phyloP scores from a whole-genome alignment of 2,113 vertebrate genomes.

The Plectropomus leopardus region DNA sequence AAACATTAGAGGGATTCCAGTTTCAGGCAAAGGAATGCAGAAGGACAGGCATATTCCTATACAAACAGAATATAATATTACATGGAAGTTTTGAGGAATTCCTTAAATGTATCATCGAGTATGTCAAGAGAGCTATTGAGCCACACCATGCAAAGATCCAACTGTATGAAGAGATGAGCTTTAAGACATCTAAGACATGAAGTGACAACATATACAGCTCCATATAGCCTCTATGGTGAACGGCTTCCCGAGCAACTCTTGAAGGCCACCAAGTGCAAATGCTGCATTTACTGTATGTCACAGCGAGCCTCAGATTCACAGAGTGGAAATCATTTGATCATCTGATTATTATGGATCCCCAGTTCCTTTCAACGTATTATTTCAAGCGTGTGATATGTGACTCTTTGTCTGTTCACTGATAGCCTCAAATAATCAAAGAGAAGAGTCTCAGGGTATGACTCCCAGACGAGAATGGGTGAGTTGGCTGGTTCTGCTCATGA shows the following conservation, averaged over 20 bases:
- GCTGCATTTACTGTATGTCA: conserved; percentile 46
- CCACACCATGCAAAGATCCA: background rate
- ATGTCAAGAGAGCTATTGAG: background rate
- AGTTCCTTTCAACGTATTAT: conserved; percentile 59
- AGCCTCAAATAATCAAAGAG: conserved; percentile 28
- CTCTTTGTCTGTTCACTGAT: conserved; percentile 38
- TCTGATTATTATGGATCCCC: conserved; percentile 60
- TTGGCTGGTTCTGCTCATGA: conserved; percentile 3
- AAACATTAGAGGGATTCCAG: background rate
- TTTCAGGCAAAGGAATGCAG: background rate
- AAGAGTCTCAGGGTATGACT: background rate
- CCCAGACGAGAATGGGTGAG: background rate
- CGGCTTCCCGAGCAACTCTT: background rate
- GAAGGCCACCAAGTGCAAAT: conserved; percentile 39
- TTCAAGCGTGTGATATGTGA: conserved; percentile 57
- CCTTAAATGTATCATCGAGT: background rate
- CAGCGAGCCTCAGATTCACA: conserved; percentile 27
- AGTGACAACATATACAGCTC: background rate
- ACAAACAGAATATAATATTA: background rate
- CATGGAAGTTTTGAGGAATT: background rate
- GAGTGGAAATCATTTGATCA: conserved; percentile 64
- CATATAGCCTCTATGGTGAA: background rate
- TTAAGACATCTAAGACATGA: background rate
- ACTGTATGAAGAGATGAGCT: background rate
- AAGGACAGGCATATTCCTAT: background rate